Base-by-base conservation (phyloP, 2,113 vertebrate species). In the Chrysochloris asiatica region DNA sequence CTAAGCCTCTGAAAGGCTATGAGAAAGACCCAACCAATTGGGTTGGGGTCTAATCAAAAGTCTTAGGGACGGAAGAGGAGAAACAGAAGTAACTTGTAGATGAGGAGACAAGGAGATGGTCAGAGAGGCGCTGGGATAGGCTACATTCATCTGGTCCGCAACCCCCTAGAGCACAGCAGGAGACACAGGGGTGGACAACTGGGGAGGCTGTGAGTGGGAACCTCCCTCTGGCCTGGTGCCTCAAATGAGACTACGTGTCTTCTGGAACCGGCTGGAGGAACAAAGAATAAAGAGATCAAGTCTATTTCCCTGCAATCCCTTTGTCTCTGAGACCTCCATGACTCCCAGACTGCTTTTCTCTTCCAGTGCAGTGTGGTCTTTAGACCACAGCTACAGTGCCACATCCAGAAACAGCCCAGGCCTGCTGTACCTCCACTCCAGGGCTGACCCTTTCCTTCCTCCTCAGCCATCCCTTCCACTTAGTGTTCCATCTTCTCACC, bases 91-190 rank as follows among this genome's bases (percentile, higher is more conserved):
- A 4, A 10, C 47, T 33, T 38, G 26, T 67, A 38, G 26, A 80
- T 26, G 28, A 48, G 54, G 50, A 65, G 67, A 67, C 43, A 8
- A 0, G 59, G 26, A 73, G 50, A n/a, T 7, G 43, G 73, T 75
- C 45, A 47, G 82, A 47, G 82, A 76, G 89, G 77, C 38, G n/a
- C 67, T 28, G 36, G 36, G 65, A n/a, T 65, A 17, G 41, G 86
- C 85, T 94, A 94, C 93, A 94, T 95, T 96, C 95, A 59, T 94
- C 56, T 71, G 67, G 89, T 87, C 92, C 5, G 0, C 67, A 92
- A 65, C 85, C 71, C 88, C 71, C 88, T 65, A 7, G 52, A 67
- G 89, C 56, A 50, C 3, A 2, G 19, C 16, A 28, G 75, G 73
- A 75, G 52, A 47, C 0, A 4, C 43, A 6, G 52, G 73, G 30